phyloP scores from a whole-genome alignment of 2,797 vertebrate species.

The Gobionotothen gibberifrons region DNA sequence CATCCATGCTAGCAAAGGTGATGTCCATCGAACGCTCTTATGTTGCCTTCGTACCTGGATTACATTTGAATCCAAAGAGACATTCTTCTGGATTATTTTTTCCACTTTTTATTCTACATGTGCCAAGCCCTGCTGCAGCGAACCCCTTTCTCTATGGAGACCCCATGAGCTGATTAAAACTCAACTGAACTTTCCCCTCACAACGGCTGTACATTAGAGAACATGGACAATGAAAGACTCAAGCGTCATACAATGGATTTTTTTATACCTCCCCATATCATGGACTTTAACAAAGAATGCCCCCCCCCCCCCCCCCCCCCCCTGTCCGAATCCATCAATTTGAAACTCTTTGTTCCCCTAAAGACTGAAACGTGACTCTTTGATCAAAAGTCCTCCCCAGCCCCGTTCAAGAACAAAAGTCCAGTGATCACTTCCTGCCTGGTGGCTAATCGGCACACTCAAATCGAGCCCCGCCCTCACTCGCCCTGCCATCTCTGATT shows the following conservation, averaged over 20 bases:
- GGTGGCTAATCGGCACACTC: constrained; percentile 82
- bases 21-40: not conserved
- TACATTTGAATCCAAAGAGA: constrained; percentile 13
- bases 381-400: constrained; percentile 58
- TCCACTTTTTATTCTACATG: not conserved
- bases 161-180: constrained; percentile 2
- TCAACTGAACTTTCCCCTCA: not conserved
- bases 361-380: constrained; percentile 69
- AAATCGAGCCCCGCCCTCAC: constrained; percentile 86
- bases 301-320: not conserved
- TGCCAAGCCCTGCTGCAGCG: not conserved
- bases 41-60: constrained; percentile 35
- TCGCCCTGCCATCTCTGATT: constrained; percentile 90
- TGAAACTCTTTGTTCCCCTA: constrained; percentile 33
- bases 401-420: constrained; percentile 72
- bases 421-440: constrained; percentile 82
- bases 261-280: constrained; percentile 17
- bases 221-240: constrained; percentile 33
- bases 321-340: constrained; percentile 33
- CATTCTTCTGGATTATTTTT: constrained; percentile 39
- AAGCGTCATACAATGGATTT: constrained; percentile 24
- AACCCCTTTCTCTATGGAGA: not conserved
- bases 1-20: not conserved
- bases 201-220: constrained; percentile 28
- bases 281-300: constrained; percentile 44